Evolutionary conservation across 64 coral and sea anemone species (phyloP), one percentile per base, ranked within the genome.

Genomic region (Stichodactyla helianthus): DNA sequence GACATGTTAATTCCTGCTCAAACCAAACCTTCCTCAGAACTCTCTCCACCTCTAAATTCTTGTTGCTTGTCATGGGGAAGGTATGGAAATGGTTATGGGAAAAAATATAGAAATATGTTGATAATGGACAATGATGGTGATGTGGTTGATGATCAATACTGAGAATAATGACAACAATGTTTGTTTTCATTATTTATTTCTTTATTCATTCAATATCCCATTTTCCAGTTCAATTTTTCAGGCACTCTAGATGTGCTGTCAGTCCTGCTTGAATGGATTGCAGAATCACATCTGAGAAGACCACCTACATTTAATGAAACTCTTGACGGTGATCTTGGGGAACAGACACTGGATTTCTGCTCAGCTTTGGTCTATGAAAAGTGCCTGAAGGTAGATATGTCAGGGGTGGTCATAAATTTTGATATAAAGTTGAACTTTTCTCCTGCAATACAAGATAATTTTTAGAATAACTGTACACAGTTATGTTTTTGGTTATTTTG

Each of bases 291-390:
- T 77, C 88, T 96, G 4, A 90, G 89, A 26, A 92, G 84, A 51
- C 88, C 86, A 77, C 94, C 94, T 15, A 90, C 91, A 31, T 93
- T 96, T 50, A 91, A 93, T 44, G 87, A 93, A 80, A 92, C 91
- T 16, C 78, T 62, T 68, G 91, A 96, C 54, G 91, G 88, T 68
- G 62, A 68, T 12, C 82, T 90, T 23, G 87, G 93, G 54, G 91
- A 96, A 76, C 94, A 96, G 44, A 79, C 74, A 31, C 54, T 96
- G 10, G 94, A 96, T 82, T 93, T 96, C 53, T 87, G 90, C 2
- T 96, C 94, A 1, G 88, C 94, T 13, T 65, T 96, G n/a, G 85
- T 96, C 5, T 91, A 96, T 80, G 94, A 96, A 70, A 96, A 96
- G 54, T 96, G 94, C 83, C 86, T 93, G 53, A 96, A 96, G 88